A percentile compares a stretch with the other conserved stretches of the same genome.
Evolutionary conservation across 2,888 invertebrate genomes (phyloP).

Genomic region (Ectemnius continuus): DNA sequence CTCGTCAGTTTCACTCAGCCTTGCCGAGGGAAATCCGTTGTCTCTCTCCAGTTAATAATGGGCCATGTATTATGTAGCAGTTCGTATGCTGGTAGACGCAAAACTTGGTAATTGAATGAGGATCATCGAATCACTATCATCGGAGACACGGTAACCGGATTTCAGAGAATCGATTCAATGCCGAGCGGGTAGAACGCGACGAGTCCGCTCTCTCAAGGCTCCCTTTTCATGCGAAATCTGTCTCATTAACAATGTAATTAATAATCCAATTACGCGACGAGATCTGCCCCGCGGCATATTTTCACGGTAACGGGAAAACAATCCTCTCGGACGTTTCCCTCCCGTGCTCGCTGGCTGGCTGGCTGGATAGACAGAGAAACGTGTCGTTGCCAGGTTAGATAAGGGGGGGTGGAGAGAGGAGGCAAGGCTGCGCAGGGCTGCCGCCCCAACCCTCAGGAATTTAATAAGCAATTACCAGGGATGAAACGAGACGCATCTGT

Average conservation of each 20-base stretch:
- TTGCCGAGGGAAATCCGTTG: too few relatives aligned
- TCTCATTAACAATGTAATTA: constrained; percentile 77
- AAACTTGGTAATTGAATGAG: too few relatives aligned
- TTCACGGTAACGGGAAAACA: constrained; percentile 74
- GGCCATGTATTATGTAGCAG: too few relatives aligned
- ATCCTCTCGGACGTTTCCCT: constrained; percentile 65
- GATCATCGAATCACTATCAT: too few relatives aligned
- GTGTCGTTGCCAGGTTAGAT: constrained; percentile 29
- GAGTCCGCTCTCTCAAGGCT: constrained; percentile 17
- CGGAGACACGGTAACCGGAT: constrained; percentile 20
- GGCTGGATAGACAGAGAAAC: constrained; percentile 55
- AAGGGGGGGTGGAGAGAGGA: constrained; percentile 4
- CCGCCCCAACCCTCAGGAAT: constrained; percentile 66
- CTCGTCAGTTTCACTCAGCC: too few relatives aligned
- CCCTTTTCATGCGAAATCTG: constrained; percentile 68
- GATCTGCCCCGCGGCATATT: constrained; percentile 69
- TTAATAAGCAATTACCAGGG: constrained; percentile 76
- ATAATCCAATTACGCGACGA: constrained; percentile 76
- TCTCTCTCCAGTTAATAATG: too few relatives aligned
- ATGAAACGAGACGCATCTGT: constrained; percentile 74
- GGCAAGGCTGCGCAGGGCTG: constrained; percentile 26
- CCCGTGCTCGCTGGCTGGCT: constrained; percentile 32
- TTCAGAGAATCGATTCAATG: constrained; percentile 33
- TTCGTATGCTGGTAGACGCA: too few relatives aligned
- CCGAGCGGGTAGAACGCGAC: constrained; percentile 1